A percentile compares a stretch with the other conserved stretches of the same genome.
Evolutionary conservation across 2,888 invertebrate species (phyloP).

Genomic region (Chymomyza amoena): DNA sequence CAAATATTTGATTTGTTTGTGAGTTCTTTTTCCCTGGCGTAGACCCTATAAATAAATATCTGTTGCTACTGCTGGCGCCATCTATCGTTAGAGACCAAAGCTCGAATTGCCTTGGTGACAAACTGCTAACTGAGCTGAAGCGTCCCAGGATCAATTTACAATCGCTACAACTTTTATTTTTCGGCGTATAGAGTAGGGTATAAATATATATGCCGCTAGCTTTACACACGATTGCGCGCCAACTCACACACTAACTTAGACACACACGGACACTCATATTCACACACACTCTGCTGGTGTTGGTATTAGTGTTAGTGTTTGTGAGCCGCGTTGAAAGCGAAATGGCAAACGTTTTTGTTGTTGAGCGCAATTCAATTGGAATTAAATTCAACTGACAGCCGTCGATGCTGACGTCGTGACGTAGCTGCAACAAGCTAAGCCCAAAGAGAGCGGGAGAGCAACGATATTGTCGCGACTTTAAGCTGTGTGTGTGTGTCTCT

Average conservation of each 20-base stretch:
- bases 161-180: too few species aligned
- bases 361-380: constrained; percentile 56
- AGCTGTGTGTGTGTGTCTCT: background rate
- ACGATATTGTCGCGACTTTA: background rate
- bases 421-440: background rate
- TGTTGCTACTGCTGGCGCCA: too few species aligned
- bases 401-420: constrained; percentile 3
- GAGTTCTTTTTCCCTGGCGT: too few species aligned
- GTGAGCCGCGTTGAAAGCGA: background rate
- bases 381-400: constrained; percentile 48
- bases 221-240: constrained; percentile 19
- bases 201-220: constrained; percentile 9
- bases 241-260: constrained; percentile 3
- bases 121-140: background rate
- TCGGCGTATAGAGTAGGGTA: background rate
- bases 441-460: background rate
- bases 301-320: background rate
- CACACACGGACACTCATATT: background rate
- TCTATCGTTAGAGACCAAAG: too few species aligned
- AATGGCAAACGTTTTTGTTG: constrained; percentile 14
- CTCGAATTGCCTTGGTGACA: too few species aligned
- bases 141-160: too few species aligned
- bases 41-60: too few species aligned
- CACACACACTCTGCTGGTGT: background rate
- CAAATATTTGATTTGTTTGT: too few species aligned